Conservation (phyloP, 2,113 vertebrate species). For the Ifrita kowaldi region DNA sequence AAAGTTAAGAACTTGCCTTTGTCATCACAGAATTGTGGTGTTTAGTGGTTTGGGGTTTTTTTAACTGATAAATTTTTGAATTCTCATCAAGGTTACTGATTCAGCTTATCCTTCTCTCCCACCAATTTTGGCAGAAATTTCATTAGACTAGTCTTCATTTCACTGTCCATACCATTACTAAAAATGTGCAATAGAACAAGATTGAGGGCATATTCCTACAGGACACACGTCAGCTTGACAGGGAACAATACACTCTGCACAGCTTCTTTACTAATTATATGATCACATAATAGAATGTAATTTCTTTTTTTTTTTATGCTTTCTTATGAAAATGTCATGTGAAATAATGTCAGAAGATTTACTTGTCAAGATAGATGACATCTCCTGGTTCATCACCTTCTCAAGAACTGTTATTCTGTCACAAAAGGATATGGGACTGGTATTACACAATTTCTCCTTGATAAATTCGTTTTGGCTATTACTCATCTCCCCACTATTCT, state of each 20-base stretch:
- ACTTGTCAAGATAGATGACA: neutral
- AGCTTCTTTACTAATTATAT: neutral
- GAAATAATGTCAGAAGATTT: neutral
- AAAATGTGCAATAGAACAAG: neutral
- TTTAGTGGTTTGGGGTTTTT: accelerated
- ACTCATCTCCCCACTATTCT: neutral
- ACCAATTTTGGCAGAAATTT: neutral
- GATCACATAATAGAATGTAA: neutral
- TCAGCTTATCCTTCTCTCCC: neutral
- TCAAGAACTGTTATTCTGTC: neutral
- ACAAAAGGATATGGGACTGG: neutral
- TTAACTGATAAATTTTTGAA: neutral
- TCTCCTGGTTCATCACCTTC: neutral
- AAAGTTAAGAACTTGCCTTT: neutral
- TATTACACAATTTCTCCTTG: neutral
- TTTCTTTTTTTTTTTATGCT: neutral
- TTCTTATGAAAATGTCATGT: constrained; percentile 1
- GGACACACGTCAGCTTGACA: neutral
- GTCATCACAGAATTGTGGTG: neutral
- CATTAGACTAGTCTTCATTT: neutral
- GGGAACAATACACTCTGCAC: neutral
- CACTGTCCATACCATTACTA: neutral
- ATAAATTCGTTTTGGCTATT: neutral
- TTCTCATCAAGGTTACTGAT: neutral
- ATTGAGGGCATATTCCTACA: neutral